Evolutionary conservation across 1,140 invertebrate species (phyloP).

Genomic region (Thereuonema tuberculata): DNA sequence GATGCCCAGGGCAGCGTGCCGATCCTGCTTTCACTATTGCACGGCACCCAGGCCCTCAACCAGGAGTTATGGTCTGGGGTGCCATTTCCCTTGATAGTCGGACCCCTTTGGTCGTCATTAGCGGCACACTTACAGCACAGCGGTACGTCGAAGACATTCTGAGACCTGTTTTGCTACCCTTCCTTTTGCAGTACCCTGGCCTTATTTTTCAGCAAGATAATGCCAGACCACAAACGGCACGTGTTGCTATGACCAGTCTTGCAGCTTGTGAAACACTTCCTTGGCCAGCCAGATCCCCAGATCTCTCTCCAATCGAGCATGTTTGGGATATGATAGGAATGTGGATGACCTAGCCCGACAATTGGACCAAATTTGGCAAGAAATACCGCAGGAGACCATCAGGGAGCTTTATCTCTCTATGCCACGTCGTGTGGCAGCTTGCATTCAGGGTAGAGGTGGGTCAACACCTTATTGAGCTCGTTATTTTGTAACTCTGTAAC

Average conservation of each 20-base stretch:
- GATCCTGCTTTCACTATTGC: too few species aligned
- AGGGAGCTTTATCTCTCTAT: background rate
- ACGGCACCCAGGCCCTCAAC: too few species aligned
- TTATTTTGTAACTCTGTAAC: too few species aligned
- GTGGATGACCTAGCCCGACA: background rate
- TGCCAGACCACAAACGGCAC: background rate
- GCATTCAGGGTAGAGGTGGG: too few species aligned
- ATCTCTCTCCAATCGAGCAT: conserved; percentile 5
- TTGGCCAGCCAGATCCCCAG: conserved; percentile 1
- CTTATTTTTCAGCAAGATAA: background rate
- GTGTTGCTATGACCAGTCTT: background rate
- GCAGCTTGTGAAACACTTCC: background rate
- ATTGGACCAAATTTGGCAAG: background rate
- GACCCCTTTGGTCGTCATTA: background rate
- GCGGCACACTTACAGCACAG: background rate
- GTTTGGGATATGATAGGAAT: conserved; percentile 1
- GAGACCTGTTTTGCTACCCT: background rate
- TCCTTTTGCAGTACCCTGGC: background rate
- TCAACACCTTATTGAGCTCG: too few species aligned
- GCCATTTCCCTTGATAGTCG: too few species aligned
- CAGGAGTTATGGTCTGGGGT: too few species aligned
- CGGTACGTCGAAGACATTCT: background rate
- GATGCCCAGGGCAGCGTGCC: too few species aligned
- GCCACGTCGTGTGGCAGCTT: background rate
- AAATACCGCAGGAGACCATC: background rate